Evolutionary conservation across 2,888 invertebrate genomes (phyloP), one percentile per base, ranked within the genome.

Genomic region (Neocrepidodera transversa): DNA sequence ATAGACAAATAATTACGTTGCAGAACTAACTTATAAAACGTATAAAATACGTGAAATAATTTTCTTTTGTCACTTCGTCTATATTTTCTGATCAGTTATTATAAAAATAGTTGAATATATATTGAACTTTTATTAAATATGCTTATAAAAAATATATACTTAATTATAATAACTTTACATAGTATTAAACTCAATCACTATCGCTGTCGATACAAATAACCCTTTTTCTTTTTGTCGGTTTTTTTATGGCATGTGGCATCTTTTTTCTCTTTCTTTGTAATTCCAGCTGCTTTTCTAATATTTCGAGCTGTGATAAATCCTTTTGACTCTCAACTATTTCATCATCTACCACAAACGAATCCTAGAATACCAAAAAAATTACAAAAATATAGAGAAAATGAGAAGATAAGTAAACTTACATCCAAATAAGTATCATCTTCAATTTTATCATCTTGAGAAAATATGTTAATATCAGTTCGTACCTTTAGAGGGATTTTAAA

Each of bases 261-360:
- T 66, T 73, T 50, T 64, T 64, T 50, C 67, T 74, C 58, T 74
- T 76, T 63, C 74, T 80, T 74, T 75, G 73, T 66, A 85, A 79
- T 55, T 75, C 71, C 32, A 84, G 76, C 60, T 84, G 82, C 43
- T 74, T 75, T 77, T 89, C 89, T 0, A 88, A 87, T 45, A 85
- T 73, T 72, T 89, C 89, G 60, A 89, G 76, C 62, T 84, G 83
- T 0, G 81, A 86, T 68, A 82, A 77, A 68, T 83, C 82, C 42
- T 80, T 81, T 0, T 68, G 78, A 77, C 79, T 80, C 38, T 47
- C 74, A 51, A 80, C 83, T 23, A 85, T 83, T 69, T 87, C 86
- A 16, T 83, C 84, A 50, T 83, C 83, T 0, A 86, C 85, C 72
- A 87, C 87, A 75, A 88, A 88, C 40, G 87, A 86, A 72, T 87